Base-by-base conservation (phyloP, 2,888 invertebrate genomes). In the Ennomos fuscantarius region DNA sequence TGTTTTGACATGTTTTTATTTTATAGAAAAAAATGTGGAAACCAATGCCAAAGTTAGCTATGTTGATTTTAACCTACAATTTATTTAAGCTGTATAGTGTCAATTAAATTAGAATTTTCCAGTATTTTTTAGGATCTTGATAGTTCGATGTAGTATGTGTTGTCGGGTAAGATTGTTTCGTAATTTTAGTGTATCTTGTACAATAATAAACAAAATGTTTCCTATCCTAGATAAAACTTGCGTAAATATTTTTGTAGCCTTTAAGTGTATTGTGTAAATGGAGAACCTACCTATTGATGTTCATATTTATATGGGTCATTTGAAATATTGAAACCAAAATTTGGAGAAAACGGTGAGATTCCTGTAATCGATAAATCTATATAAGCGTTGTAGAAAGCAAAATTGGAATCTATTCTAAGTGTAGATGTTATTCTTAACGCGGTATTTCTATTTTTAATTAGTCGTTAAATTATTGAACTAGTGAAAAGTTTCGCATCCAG, bases 41-140 rank as follows among this genome's bases (percentile, higher is more conserved):
- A 89, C 89, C 84, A 90, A 92, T 92, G 92, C 92, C 92, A 92
- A 92, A 92, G 92, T 89, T 92, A 92, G 90, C 88, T 89, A 89
- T 84, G 88, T 91, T 92, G 90, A 87, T 87, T 90, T 87, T 84
- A 81, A 77, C 66, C 71, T 85, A 84, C 76, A 78, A 77, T 87
- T 89, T 89, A 90, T 82, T 85, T 87, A 90, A 88, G 84, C 77
- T 92, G 89, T 92, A 91, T 90, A 92, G 86, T 87, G 92, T 92
- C 92, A 92, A 92, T 92, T 92, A 91, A 82, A 79, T 78, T 81
- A 79, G 71, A 79, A 78, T 82, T 86, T 88, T 84, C 86, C 89
- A 87, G 86, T 91, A 91, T 85, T 87, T 81, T 82, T 74, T 91
- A 92, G 85, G 86, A 86, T 89, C 86, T 87, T 88, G 70, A 86